These are phyloP conservation scores for Colletes latitarsis DNA, from an alignment of 1,140 invertebrate species.

Conservation along the genomic window DNA sequence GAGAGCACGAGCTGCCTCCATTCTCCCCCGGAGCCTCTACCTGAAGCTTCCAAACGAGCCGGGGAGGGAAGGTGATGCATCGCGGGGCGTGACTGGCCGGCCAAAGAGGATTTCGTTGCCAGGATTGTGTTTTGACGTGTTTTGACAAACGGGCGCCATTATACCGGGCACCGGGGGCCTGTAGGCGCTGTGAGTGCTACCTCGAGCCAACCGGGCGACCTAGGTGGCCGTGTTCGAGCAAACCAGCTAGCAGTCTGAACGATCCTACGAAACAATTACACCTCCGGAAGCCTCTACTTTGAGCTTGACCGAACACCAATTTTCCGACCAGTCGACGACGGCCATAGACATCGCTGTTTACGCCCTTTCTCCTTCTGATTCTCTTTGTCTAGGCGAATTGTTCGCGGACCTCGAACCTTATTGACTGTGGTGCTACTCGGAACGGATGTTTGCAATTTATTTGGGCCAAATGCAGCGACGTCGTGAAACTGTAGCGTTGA, in stretches of 20 bases:
- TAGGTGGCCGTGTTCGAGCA: slow-evolving; percentile 70
- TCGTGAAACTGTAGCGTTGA: too few relatives aligned
- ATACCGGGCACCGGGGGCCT: slow-evolving; percentile 66
- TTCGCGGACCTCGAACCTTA: background rate
- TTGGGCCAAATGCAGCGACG: too few relatives aligned
- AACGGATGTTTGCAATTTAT: too few relatives aligned
- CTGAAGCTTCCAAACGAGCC: slow-evolving; percentile 47
- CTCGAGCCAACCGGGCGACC: slow-evolving; percentile 71
- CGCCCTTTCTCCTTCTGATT: background rate
- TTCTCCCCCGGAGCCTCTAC: slow-evolving; percentile 27
- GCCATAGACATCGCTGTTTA: background rate
- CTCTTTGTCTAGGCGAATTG: background rate
- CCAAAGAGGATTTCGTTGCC: slow-evolving; percentile 63
- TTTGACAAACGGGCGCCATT: slow-evolving; percentile 81
- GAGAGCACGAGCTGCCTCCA: slow-evolving; percentile 31
- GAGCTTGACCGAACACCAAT: slow-evolving; percentile 22
- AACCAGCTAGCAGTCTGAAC: slow-evolving; percentile 20
- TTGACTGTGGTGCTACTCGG: too few relatives aligned
- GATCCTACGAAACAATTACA: slow-evolving; percentile 61
- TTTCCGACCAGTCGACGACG: background rate
- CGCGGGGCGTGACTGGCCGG: slow-evolving; percentile 68
- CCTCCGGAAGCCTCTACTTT: slow-evolving; percentile 57
- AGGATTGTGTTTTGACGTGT: slow-evolving; percentile 80
- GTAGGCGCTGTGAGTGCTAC: slow-evolving; percentile 68
- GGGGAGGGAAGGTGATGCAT: slow-evolving; percentile 65